Base-by-base conservation (phyloP, 2,888 invertebrate species). In the Tinea trinotella region DNA sequence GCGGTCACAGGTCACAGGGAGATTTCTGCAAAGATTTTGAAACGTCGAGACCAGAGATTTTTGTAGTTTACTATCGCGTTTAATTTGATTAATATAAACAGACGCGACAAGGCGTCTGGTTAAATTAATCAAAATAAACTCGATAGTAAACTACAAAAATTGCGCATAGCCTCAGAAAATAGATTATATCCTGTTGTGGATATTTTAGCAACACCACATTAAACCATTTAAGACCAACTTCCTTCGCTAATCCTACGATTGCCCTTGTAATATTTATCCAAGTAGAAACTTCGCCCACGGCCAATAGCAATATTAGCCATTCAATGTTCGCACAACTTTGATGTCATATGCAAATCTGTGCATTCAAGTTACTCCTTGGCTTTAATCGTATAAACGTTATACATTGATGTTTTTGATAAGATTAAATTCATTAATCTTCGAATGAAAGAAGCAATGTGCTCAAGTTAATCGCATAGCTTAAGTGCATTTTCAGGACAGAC, bases 401-500 rank as follows among this genome's bases (percentile, higher is more conserved):
- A 40, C 40, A 40, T 40, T 7, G 40, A 40, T 15, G 40, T 3
- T 12, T 40, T 40, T 40, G 40, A 17, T 40, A 15, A 4, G 1
- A 30, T 7, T 30, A 10, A 30, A 30, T 1, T 30, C 7, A 30
- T 30, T n/a, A 7, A 7, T 30, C 2, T 30, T n/a, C 7, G n/a
- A 4, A 7, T 10, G 30, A 30, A 22, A 30, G 30, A n/a, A 30
- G 30, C 30, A 7, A 30, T 30, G 30, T 30, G 9, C n/a, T 30
- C 7, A 7, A 30, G 30, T n/a, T 30, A 30, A 30, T 30, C 40
- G 40, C 12, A 12, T 57, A 46, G 52, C 55, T 56, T 57, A 57
- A 62, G 59, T 60, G 59, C 54, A 59, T 60, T 62, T 64, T 59
- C 56, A 56, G 49, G 56, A 55, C 57, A 59, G 58, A 61, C 59